Evolutionary conservation across 1,140 invertebrate species (phyloP).

Genomic region (Bombus huntii): DNA sequence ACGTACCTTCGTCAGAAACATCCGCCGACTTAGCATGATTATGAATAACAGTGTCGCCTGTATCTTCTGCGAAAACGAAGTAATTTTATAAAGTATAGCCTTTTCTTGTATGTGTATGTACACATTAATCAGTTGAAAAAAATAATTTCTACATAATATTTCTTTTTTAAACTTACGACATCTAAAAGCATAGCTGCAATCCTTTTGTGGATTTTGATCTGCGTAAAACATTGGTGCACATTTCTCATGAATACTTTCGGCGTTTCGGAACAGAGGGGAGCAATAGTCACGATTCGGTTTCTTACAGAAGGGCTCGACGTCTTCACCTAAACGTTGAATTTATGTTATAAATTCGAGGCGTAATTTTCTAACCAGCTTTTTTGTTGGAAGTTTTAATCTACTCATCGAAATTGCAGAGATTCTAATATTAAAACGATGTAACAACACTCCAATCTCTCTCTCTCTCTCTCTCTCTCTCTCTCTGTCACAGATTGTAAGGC

Average conservation of each 20-base stretch:
- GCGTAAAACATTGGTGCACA: constrained; percentile 70
- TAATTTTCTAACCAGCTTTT: not conserved
- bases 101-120: too few relatives aligned
- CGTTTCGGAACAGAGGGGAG: constrained; percentile 45
- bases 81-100: not conserved
- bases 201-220: constrained; percentile 49
- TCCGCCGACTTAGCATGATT: constrained; percentile 15
- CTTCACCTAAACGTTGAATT: constrained; percentile 61
- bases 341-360: not conserved
- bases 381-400: not conserved
- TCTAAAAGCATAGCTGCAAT: constrained; percentile 60
- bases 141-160: not conserved
- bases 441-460: too few relatives aligned
- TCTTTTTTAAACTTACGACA: constrained; percentile 71
- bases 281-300: constrained; percentile 49
- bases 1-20: constrained; percentile 31
- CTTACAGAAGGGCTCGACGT: constrained; percentile 71
- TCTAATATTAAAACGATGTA: not conserved
- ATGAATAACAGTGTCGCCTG: constrained; percentile 57
- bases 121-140: not conserved
- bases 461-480: fast-evolving
- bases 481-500: too few relatives aligned
- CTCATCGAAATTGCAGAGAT: not conserved
- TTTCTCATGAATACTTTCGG: constrained; percentile 45
- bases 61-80: constrained; percentile 54